Evolutionary conservation across 2,113 vertebrate species (phyloP).

Genomic region (Eurystomus gularis): DNA sequence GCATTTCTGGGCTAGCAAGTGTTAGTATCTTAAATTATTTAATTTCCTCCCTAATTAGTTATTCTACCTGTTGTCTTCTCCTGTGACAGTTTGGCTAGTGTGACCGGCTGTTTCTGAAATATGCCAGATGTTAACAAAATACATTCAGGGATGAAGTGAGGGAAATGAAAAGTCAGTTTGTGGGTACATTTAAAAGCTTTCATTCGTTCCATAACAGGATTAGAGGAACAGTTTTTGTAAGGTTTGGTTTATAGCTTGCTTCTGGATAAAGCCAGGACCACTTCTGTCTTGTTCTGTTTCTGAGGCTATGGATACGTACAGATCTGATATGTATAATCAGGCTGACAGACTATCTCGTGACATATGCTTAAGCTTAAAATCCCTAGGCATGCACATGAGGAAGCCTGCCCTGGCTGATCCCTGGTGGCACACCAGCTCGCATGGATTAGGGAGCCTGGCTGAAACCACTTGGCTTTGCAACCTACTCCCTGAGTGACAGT

Average conservation of each 20-base stretch:
- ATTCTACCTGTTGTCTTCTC: background rate
- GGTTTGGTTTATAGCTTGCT: background rate
- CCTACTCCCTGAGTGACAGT: background rate
- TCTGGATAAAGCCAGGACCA: background rate
- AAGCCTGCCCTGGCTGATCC: accelerated
- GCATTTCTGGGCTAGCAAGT: background rate
- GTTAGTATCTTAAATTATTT: background rate
- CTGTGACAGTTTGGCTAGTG: background rate
- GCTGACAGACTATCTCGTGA: accelerated
- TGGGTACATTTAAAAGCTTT: background rate
- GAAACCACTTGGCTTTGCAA: background rate
- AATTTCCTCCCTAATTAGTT: background rate
- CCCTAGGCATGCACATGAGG: accelerated
- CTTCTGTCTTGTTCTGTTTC: background rate
- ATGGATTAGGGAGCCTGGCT: background rate
- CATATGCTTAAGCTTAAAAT: background rate
- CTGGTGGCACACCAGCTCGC: background rate
- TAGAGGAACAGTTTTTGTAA: background rate
- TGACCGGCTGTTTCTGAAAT: background rate
- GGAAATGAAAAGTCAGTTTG: background rate
- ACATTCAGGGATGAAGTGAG: background rate
- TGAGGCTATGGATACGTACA: accelerated
- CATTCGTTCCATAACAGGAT: background rate
- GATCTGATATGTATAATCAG: background rate
- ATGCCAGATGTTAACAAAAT: background rate